phyloP scores from a whole-genome alignment of 2,888 invertebrate species.

The Bellardia pandia region DNA sequence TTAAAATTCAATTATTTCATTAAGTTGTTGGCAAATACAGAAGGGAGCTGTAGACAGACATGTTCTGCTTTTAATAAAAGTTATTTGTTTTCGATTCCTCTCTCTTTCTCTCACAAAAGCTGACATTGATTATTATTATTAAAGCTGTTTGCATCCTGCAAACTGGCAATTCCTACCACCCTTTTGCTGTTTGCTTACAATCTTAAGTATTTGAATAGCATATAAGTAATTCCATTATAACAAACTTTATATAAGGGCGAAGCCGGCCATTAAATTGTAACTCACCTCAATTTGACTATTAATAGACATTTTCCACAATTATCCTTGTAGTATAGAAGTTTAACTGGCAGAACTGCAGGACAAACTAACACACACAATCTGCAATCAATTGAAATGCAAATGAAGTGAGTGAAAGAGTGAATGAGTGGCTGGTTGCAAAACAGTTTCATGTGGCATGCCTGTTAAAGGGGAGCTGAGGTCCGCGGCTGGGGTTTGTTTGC shows the following conservation, averaged over 20 bases:
- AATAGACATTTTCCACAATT: background rate
- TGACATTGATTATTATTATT: background rate
- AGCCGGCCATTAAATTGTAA: background rate
- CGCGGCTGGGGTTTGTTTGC: background rate
- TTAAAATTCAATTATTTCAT: background rate
- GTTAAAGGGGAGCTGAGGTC: background rate
- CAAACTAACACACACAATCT: constrained; percentile 8
- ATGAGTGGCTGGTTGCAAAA: background rate
- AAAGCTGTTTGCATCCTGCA: background rate
- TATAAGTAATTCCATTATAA: background rate
- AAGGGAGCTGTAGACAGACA: no score
- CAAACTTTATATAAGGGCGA: background rate
- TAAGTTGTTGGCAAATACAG: no score
- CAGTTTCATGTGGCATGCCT: background rate
- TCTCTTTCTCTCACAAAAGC: no score
- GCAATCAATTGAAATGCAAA: constrained; percentile 49
- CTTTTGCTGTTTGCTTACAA: background rate
- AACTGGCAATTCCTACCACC: background rate
- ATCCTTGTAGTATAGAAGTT: background rate
- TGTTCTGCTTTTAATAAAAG: no score
- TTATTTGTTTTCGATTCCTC: no score
- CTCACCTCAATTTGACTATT: constrained; percentile 4
- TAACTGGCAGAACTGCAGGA: constrained; percentile 1
- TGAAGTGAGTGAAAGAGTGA: constrained; percentile 22
- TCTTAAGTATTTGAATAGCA: background rate